These are phyloP conservation scores for Lepidocolaptes lacrymiger DNA, from an alignment of 2,797 vertebrate genomes.

Conservation along the genomic window DNA sequence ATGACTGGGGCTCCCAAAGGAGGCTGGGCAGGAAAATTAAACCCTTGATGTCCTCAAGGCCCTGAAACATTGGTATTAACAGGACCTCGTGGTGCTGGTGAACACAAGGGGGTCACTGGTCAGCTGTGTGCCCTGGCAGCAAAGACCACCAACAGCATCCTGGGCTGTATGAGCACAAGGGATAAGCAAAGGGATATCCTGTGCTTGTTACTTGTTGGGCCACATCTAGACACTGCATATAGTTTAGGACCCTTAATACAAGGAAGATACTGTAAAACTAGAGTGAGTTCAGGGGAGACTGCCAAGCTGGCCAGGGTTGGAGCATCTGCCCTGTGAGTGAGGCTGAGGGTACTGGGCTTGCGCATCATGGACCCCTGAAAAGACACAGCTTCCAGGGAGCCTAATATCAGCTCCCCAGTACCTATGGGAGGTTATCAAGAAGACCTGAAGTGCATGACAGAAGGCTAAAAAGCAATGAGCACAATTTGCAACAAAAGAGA, in stretches of 20 bases:
- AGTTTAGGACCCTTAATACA: neutral
- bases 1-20: too few relatives aligned
- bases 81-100: neutral
- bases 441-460: neutral
- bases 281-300: neutral
- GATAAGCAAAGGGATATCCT: neutral
- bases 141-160: neutral
- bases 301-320: neutral
- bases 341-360: neutral
- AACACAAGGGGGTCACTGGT: neutral
- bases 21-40: neutral
- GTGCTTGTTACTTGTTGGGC: neutral
- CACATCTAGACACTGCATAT: too few relatives aligned
- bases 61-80: neutral
- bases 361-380: neutral
- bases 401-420: neutral
- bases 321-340: neutral
- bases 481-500: neutral
- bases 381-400: fast-evolving
- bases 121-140: neutral
- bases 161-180: neutral
- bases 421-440: neutral
- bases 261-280: neutral
- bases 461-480: neutral
- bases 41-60: neutral